Base-by-base conservation (phyloP, 2,797 vertebrate genomes). In the Synaphobranchus kaupii region DNA sequence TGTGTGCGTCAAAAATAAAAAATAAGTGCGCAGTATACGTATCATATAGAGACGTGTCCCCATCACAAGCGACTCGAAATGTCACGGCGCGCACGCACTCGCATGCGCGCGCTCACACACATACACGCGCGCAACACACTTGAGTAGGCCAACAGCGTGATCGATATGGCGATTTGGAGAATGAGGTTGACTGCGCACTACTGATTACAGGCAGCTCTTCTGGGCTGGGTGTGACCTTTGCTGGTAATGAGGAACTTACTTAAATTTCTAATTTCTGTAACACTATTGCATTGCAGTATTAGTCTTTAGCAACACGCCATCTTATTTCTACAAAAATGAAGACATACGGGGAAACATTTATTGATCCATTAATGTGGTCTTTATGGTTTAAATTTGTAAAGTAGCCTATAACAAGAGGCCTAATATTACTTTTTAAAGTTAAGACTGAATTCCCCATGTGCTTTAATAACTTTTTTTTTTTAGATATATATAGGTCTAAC, bases 131-230 rank as follows among this genome's bases (percentile, higher is more conserved):
- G 44, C 31, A 34, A 31, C 34, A 9, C n/a, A 66, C 60, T 10
- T n/a, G 22, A 66, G 60, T 25, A 66, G 39, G 39, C 39, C 39
- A 39, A 2, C 25, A 66, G 15, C 13, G 54, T 56, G 54, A 66
- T 66, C n/a, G 60, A 66, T 66, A 66, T 25, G 60, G 60, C 60
- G 7, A 66, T 66, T 66, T 66, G 73, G 34, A 78, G 73, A 78
- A 78, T 78, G 66, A 44, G 12, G 31, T 34, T 7, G 73, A 44
- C 34, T 31, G 15, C 73, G 17, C 13, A 78, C 8, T 78, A 12
- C 73, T 39, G 73, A 48, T 80, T 80, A 66, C 60, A 66, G n/a
- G n/a, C 22, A 4, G 60, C 5, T n/a, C 60, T n/a, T n/a, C 60
- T 63, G 60, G 60, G 8, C 60, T 66, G 22, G 58, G 20, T 66